Evolutionary conservation across 2,797 vertebrate genomes (phyloP), one percentile per base, ranked within the genome.

Genomic region (Rhabdomys pumilio): DNA sequence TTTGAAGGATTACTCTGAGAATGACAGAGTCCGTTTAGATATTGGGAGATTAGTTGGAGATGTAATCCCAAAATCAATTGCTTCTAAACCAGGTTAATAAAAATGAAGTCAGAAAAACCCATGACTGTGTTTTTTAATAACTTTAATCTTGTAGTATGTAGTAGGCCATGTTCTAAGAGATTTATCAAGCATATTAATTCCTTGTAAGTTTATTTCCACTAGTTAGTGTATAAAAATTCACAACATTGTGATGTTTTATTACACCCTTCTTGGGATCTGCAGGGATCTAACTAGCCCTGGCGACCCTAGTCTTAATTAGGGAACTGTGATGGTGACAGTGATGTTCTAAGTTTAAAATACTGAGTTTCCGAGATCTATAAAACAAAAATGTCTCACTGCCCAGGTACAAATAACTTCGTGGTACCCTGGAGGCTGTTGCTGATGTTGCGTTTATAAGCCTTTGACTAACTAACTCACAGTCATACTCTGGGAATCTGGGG

Each of bases 1-100:
- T 85, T 72, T 89, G 65, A 89, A 75, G 65, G 41, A 92, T 84
- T 79, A 91, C 50, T 79, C 65, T 84, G 73, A 15, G 57, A 88
- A 95, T 53, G 29, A 50, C 41, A 89, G 72, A 59, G 24, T n/a
- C 26, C 1, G 31, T 65, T 12, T 41, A 84, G 59, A 57, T 24
- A 31, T 73, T 67, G 41, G 50, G 65, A 80, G 65, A 91, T 85
- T 75, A 81, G 57, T 72, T 87, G 24, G 53, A 63, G 20, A 61
- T 53, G 47, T 41, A 93, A 53, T 75, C 57, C n/a, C 47, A 59
- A 69, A 80, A 4, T 50, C 47, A 44, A 72, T 61, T 47, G 34
- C 38, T 53, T 88, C n/a, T 20, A 20, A 73, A 80, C n/a, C 20
- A 73, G 15, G 7, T 41, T 85, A 61, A 57, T 31, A n/a, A 1